phyloP scores from a whole-genome alignment of 2,888 invertebrate genomes.

The Lepeophtheirus nordmannii region DNA sequence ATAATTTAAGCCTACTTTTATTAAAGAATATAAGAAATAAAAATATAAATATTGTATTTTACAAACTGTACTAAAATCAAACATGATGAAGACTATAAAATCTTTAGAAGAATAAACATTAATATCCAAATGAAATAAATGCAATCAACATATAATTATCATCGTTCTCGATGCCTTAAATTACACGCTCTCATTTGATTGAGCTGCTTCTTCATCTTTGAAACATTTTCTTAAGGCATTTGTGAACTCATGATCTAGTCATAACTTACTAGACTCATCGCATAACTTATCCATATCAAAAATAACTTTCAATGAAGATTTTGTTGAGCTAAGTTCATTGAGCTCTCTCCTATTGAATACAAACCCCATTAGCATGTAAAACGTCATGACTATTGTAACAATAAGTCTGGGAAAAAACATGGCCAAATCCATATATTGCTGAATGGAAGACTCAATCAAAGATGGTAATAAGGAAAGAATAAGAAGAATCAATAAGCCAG shows the following conservation, averaged over 20 bases:
- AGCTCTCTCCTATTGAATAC: constrained; percentile 66
- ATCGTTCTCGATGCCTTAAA: too few species aligned
- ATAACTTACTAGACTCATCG: background rate
- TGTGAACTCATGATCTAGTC: background rate
- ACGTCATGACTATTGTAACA: constrained; percentile 32
- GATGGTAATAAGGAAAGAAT: constrained; percentile 27
- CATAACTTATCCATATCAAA: constrained; percentile 6
- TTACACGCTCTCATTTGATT: too few species aligned
- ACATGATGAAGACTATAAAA: too few species aligned
- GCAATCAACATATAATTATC: too few species aligned
- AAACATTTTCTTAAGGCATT: background rate
- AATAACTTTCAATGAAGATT: background rate
- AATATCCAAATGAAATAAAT: too few species aligned
- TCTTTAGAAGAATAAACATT: too few species aligned
- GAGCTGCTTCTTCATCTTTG: background rate
- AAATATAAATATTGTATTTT: too few species aligned
- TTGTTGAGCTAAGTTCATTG: constrained; percentile 38
- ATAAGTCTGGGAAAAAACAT: constrained; percentile 22
- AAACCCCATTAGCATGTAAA: constrained; percentile 57
- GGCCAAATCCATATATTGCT: constrained; percentile 5
- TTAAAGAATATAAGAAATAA: too few species aligned
- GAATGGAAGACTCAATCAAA: background rate
- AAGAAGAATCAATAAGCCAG: constrained; percentile 28
- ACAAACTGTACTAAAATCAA: too few species aligned
- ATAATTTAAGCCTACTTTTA: background rate